Percentiles rank a stretch among this genome's conserved stretches.
Conservation (phyloP, 2,797 vertebrate species). For the Orientallactaga sibirica region DNA sequence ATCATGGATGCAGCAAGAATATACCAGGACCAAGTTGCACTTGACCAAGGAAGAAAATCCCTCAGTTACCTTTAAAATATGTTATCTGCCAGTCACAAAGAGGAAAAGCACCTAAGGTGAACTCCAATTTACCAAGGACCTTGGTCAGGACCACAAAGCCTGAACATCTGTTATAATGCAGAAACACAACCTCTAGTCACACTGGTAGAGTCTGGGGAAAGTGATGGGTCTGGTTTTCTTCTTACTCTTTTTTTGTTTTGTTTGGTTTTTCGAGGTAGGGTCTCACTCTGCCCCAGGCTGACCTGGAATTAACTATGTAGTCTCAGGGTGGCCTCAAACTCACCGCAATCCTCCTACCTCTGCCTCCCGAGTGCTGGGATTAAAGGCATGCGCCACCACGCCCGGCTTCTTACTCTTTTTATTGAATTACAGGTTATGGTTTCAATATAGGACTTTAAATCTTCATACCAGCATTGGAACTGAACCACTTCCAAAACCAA, state of each 20-base stretch:
- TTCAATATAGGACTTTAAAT: slow-evolving; percentile 75
- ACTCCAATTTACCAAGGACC: slow-evolving; percentile 80
- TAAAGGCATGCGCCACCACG: too few species aligned
- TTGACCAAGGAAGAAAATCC: slow-evolving; percentile 65
- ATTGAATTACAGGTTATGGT: slow-evolving; percentile 67
- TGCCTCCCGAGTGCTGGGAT: too few species aligned
- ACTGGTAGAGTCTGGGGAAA: slow-evolving; percentile 71
- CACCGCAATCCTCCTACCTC: too few species aligned
- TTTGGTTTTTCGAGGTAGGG: too few species aligned
- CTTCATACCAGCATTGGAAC: slow-evolving; percentile 73
- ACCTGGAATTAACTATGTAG: too few species aligned
- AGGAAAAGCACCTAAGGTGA: slow-evolving; percentile 79
- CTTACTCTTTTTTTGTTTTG: slow-evolving; percentile 46
- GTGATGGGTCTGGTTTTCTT: neutral
- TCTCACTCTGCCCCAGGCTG: too few species aligned
- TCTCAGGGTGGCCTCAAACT: too few species aligned
- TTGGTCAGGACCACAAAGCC: slow-evolving; percentile 84
- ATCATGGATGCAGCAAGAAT: slow-evolving; percentile 83
- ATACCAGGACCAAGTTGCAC: slow-evolving; percentile 82
- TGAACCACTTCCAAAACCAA: slow-evolving; percentile 80
- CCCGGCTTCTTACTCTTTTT: slow-evolving; percentile 40
- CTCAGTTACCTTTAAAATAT: slow-evolving; percentile 68
- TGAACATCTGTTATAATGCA: slow-evolving; percentile 82
- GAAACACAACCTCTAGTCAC: slow-evolving; percentile 79
- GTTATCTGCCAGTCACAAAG: slow-evolving; percentile 75